phyloP scores from a whole-genome alignment of 2,888 invertebrate species.

The Actias luna region DNA sequence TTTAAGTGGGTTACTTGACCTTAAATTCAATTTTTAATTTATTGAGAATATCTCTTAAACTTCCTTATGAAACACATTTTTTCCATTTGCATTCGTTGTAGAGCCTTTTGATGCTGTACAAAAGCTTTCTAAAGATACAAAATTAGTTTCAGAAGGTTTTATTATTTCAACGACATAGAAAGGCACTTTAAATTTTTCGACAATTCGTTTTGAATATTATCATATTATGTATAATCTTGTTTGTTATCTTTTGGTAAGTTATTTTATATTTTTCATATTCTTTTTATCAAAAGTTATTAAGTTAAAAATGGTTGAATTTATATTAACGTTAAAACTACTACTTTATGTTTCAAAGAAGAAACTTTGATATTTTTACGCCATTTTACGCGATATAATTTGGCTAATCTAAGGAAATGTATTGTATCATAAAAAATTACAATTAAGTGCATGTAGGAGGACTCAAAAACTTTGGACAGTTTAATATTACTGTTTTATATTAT shows the following conservation, averaged over 20 bases:
- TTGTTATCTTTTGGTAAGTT: background rate
- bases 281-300: background rate
- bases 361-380: no score
- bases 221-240: background rate
- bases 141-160: constrained; percentile 4
- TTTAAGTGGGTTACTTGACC: no score
- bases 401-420: no score
- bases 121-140: background rate
- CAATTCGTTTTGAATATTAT: background rate
- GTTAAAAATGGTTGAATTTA: no score
- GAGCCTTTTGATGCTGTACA: background rate
- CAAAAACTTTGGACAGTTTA: no score
- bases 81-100: constrained; percentile 2
- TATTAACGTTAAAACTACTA: no score
- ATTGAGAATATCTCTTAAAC: background rate
- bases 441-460: no score
- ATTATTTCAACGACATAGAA: constrained; percentile 19
- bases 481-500: no score
- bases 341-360: no score
- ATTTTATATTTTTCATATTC: background rate
- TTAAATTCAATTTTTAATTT: background rate
- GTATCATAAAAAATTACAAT: no score
- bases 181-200: constrained; percentile 20
- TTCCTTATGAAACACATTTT: constrained; percentile 2
- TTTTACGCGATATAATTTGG: no score